Conservation (phyloP, 2,113 vertebrate genomes). For the Peromyscus leucopus region DNA sequence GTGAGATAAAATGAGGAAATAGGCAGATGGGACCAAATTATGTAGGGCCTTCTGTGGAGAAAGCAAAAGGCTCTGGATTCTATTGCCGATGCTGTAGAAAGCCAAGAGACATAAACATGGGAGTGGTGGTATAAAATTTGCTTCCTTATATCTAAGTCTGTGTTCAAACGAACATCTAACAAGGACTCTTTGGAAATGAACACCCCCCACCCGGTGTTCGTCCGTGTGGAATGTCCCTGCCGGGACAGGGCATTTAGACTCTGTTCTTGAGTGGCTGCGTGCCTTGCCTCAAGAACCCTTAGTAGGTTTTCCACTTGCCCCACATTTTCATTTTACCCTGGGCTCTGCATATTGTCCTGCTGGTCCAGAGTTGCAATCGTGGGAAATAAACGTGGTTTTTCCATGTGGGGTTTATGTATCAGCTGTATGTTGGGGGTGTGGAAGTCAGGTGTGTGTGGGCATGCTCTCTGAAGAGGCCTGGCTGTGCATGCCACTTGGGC, state of each 20-base stretch:
- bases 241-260: too few species aligned
- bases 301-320: neutral
- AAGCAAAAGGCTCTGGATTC: neutral
- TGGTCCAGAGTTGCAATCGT: neutral
- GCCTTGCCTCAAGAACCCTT: neutral
- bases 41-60: fast-evolving
- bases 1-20: neutral
- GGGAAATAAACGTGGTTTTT: neutral
- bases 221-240: neutral
- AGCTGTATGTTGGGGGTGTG: neutral
- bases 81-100: neutral
- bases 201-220: fast-evolving
- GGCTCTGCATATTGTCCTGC: neutral
- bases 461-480: neutral
- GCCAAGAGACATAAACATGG: neutral
- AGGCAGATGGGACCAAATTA: neutral
- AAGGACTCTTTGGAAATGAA: neutral
- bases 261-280: neutral
- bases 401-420: neutral
- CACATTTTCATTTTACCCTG: neutral
- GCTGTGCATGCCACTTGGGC: neutral
- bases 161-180: neutral
- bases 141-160: neutral
- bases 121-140: neutral
- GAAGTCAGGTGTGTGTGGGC: too few species aligned